These are phyloP conservation scores for Cynoglossus semilaevis DNA, from an alignment of 2,113 vertebrate genomes.

Conservation along the genomic window DNA sequence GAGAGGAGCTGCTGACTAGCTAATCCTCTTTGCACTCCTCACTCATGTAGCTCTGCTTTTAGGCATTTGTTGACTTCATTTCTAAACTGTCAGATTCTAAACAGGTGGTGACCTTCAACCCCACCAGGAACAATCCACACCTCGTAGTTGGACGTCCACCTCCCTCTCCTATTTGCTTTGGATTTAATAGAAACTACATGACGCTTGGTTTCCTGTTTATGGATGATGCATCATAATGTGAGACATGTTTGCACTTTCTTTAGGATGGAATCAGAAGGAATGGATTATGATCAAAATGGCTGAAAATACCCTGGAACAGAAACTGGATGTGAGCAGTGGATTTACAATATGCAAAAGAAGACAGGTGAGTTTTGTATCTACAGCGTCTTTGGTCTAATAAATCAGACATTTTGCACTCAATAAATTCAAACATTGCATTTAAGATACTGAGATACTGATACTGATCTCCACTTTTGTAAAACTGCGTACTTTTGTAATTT, in stretches of 20 bases:
- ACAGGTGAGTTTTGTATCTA: conserved; percentile 45
- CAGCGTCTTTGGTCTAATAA: not conserved
- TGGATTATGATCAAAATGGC: conserved; percentile 31
- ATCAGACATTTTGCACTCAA: too few species aligned
- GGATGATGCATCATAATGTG: conserved; percentile 25
- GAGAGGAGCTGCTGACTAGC: conserved; percentile 67
- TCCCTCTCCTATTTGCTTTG: not conserved
- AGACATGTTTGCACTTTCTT: not conserved
- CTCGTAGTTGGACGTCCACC: conserved; percentile 10
- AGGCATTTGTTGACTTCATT: conserved; percentile 46
- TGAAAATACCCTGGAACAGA: conserved; percentile 7
- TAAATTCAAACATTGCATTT: too few species aligned
- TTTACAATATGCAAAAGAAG: conserved; percentile 17
- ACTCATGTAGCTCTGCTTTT: conserved; percentile 45
- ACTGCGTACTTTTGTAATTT: too few species aligned
- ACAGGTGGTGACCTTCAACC: conserved; percentile 48
- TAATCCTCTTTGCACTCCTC: conserved; percentile 75
- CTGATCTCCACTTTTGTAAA: too few species aligned
- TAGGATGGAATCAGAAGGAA: conserved; percentile 22
- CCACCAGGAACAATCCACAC: conserved; percentile 6
- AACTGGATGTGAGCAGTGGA: conserved; percentile 27
- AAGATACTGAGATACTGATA: too few species aligned
- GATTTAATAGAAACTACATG: not conserved
- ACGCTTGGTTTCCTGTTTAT: conserved; percentile 17
- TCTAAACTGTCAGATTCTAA: conserved; percentile 43